These are phyloP conservation scores for Drosophila leontia DNA, from an alignment of 1,140 invertebrate genomes.

Conservation along the genomic window DNA sequence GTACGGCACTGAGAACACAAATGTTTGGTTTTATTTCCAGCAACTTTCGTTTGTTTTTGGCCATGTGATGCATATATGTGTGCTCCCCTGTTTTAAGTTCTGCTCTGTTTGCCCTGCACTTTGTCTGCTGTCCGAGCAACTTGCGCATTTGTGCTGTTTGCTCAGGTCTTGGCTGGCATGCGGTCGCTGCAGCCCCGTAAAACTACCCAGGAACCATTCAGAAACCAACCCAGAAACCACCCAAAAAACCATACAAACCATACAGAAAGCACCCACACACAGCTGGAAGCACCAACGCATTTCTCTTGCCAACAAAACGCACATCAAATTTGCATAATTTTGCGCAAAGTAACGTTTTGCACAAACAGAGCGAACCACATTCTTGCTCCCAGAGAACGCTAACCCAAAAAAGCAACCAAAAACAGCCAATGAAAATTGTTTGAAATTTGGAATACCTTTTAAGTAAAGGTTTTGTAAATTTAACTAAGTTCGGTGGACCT, in stretches of 20 bases:
- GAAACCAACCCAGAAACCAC: background rate
- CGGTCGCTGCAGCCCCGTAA: constrained; percentile 52
- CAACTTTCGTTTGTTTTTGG: constrained; percentile 57
- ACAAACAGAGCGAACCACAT: constrained; percentile 59
- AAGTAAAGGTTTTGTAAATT: no score
- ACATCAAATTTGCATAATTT: constrained; percentile 84
- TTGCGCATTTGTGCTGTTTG: constrained; percentile 62
- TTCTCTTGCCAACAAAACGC: constrained; percentile 73
- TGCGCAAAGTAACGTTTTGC: constrained; percentile 78
- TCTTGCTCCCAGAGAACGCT: background rate
- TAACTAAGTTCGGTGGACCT: background rate
- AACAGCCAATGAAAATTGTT: background rate
- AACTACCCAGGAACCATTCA: background rate
- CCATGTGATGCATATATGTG: constrained; percentile 42
- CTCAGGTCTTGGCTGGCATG: constrained; percentile 68
- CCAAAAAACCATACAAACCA: constrained; percentile 2
- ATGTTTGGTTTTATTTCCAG: constrained; percentile 46
- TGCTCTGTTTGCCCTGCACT: constrained; percentile 72
- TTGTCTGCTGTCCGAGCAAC: constrained; percentile 62
- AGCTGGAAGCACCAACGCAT: constrained; percentile 40
- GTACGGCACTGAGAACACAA: constrained; percentile 27
- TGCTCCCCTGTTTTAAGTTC: constrained; percentile 48
- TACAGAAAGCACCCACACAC: constrained; percentile 15
- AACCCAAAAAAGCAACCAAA: background rate
- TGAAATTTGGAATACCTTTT: constrained; percentile 2